Evolutionary conservation across 2,888 invertebrate genomes (phyloP), one percentile per base, ranked within the genome.

Genomic region (Epirrhoe alternata): DNA sequence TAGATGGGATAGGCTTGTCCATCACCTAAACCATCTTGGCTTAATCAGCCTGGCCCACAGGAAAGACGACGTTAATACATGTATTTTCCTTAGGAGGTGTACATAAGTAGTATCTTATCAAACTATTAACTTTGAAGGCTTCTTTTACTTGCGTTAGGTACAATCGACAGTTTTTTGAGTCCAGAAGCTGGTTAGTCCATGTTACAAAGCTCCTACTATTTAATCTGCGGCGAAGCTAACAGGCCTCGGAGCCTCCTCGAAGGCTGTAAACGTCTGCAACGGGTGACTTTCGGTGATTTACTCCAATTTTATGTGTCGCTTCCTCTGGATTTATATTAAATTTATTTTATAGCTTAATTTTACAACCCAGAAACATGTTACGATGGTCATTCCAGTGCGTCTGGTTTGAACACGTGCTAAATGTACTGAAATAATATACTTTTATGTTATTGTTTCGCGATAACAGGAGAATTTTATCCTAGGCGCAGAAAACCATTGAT

Each of bases 251-350:
- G 86, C 87, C 88, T 88, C 89, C 86, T 86, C 80, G 61, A 81
- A 80, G 86, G 88, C 88, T 88, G 89, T 92, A 91, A 92, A 92
- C 89, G 91, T 92, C 92, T 90, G 84, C 83, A 85, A 80, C 89
- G 90, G 84, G 87, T 90, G 92, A 89, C 91, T 91, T 90, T 88
- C 79, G 84, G 90, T 91, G 92, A 92, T 92, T 92, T 92, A 92
- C 90, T 87, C 80, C 89, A 86, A 90, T 91, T 92, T 92, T 92
- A 92, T 92, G 91, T 90, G 90, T 88, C 89, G 87, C 85, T 85
- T 84, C 86, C 85, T 84, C 83, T 83, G 86, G 89, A 88, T 89
- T 87, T 89, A 89, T 89, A 90, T 89, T 89, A 90, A 90, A 89
- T 87, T 90, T 90, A 91, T 90, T 91, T 91, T 90, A 89, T 86